Base-by-base conservation (phyloP, 2,797 vertebrate genomes). In the Trematomus bernacchii region DNA sequence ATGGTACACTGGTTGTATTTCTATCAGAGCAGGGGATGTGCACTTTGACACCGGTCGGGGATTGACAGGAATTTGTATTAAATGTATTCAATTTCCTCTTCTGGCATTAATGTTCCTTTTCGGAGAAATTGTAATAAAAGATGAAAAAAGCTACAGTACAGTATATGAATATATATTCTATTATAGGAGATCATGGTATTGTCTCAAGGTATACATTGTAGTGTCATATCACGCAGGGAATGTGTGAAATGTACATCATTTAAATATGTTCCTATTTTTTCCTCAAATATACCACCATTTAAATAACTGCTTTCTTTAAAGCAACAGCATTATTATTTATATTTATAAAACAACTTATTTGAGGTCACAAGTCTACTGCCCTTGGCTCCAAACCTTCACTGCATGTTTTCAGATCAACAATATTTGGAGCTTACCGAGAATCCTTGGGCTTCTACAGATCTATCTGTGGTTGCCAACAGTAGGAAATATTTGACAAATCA, bases 1-100 rank as follows among this genome's bases (percentile, higher is more conserved):
- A 76, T 3, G 80, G 82, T 66, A 33, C 79, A 73, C 51, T 13
- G 33, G 37, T 33, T 83, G 74, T 40, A 27, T 86, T 84, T 82
- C 68, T 77, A 75, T 79, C 54, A 66, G 21, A 53, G 47, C n/a
- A 48, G 18, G 1, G 7, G 19, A 13, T 30, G 42, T 62, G 30
- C 3, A n/a, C 23, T 33, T 71, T 60, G 15, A 10, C 30, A 11
- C n/a, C 30, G 48, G 44, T 6, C 50, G 53, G n/a, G 53, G 30
- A 9, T 37, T 37, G 33, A 37, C 7, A 37, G 33, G 33, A 37
- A 37, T 27, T 5, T 27, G 4, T 27, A 27, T 27, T 27, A 27
- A 27, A 27, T 27, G 27, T 27, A 27, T 27, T 27, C 27, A 27
- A 27, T 27, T 5, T 27, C 27, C 27, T 27, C 27, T 27, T 27